Conservation (phyloP, 2,888 invertebrate genomes). For the Neoscelio sp. region DNA sequence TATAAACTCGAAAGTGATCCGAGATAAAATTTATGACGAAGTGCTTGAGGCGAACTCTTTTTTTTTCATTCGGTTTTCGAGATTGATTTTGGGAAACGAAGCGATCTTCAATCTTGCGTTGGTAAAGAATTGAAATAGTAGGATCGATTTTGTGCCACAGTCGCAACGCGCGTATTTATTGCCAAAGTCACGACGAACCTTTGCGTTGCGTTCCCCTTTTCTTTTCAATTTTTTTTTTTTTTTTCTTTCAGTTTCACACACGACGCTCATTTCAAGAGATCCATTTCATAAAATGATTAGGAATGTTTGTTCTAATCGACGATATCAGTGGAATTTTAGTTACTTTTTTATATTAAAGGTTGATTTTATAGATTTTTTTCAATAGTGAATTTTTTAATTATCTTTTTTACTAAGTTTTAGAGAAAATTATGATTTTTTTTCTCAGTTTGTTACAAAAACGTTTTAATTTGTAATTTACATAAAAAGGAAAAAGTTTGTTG, state of each 20-base stretch:
- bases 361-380: too few relatives aligned
- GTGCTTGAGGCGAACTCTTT: slow-evolving; percentile 5
- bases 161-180: slow-evolving; percentile 34
- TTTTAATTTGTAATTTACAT: too few relatives aligned
- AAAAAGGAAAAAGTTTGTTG: too few relatives aligned
- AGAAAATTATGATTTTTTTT: too few relatives aligned
- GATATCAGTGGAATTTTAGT: too few relatives aligned
- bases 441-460: too few relatives aligned
- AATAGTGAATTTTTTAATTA: too few relatives aligned
- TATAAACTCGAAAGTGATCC: slow-evolving; percentile 62
- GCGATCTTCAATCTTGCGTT: slow-evolving; percentile 13
- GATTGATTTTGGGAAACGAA: too few relatives aligned
- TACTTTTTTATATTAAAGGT: too few relatives aligned
- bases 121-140: slow-evolving; percentile 51
- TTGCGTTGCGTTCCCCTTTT: slow-evolving; percentile 4
- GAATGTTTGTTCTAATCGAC: too few relatives aligned
- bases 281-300: slow-evolving; percentile 33
- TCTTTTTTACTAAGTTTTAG: too few relatives aligned
- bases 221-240: slow-evolving; percentile 21
- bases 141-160: slow-evolving; percentile 57
- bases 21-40: slow-evolving; percentile 27
- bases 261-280: background rate
- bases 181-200: slow-evolving; percentile 46
- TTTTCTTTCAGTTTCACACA: background rate
- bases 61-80: too few relatives aligned